Evolutionary conservation across 1,140 invertebrate genomes (phyloP).

Genomic region (Pseudomyrmex concolor): DNA sequence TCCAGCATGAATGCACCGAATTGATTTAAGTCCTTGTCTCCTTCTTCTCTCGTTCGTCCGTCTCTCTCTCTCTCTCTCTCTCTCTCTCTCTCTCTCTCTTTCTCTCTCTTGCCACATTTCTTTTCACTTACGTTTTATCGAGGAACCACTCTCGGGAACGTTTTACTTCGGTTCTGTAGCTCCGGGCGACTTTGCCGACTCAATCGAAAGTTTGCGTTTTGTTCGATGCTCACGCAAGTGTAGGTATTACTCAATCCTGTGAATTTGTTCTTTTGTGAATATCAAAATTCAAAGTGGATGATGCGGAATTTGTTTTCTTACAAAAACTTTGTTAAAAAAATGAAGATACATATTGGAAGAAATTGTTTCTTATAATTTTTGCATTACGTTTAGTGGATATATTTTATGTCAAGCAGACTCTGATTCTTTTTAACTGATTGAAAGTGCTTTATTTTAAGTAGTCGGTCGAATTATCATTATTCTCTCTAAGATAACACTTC

Average conservation of each 20-base stretch:
- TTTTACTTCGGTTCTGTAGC: constrained; percentile 62
- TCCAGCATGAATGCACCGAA: constrained; percentile 71
- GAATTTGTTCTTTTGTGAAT: constrained; percentile 26
- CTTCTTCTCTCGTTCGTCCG: too few species aligned
- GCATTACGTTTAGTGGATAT: background rate
- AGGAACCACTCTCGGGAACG: constrained; percentile 48
- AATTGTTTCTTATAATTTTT: background rate
- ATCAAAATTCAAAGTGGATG: background rate
- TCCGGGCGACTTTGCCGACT: constrained; percentile 64
- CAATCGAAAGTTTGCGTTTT: constrained; percentile 71
- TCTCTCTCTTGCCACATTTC: background rate
- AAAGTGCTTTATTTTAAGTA: too few species aligned
- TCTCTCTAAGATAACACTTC: too few species aligned
- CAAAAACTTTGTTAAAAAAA: background rate
- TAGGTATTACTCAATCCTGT: constrained; percentile 47
- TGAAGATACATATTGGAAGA: background rate
- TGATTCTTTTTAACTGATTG: too few species aligned
- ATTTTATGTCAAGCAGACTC: background rate
- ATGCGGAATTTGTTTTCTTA: constrained; percentile 4
- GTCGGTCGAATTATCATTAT: too few species aligned
- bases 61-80: constrained; percentile 7
- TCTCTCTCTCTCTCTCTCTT: constrained; percentile 1
- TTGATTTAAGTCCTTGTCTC: constrained; percentile 70
- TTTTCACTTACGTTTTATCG: background rate
- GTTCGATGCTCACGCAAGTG: constrained; percentile 56